A percentile compares a stretch with the other conserved stretches of the same genome.
These are phyloP conservation scores for Aurelia coerulea DNA, from an alignment of 30 jellyfish, hydroid and myxozoan genomes.

Conservation along the genomic window DNA sequence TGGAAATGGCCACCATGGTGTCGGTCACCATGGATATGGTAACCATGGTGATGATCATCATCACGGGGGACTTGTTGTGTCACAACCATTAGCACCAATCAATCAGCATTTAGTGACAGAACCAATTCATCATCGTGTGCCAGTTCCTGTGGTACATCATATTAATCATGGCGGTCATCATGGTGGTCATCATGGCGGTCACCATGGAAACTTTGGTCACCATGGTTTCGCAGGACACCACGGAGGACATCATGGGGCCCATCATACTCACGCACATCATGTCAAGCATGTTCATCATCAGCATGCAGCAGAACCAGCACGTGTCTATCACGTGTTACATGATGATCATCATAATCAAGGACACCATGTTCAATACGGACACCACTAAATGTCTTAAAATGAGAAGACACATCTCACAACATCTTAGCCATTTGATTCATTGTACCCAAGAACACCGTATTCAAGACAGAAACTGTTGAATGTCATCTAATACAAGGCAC, in stretches of 20 bases:
- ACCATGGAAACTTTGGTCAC: conserved; percentile 48
- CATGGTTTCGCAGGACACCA: conserved; percentile 34
- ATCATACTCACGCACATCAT: conserved; percentile 22
- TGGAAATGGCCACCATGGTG: conserved; percentile 5
- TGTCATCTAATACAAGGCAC: too few species aligned
- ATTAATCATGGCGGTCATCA: conserved; percentile 45
- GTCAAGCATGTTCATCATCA: conserved; percentile 50
- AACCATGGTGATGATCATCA: conserved; percentile 10
- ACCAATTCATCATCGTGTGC: conserved; percentile 43
- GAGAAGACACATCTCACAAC: too few species aligned
- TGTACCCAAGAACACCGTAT: too few species aligned
- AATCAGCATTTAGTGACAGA: conserved; percentile 51
- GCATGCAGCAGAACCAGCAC: conserved; percentile 57
- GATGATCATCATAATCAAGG: conserved; percentile 41
- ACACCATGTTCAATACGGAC: conserved; percentile 1
- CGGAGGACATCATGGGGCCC: conserved; percentile 23
- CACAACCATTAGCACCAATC: conserved; percentile 52
- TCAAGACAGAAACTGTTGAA: too few species aligned
- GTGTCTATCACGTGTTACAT: conserved; percentile 51
- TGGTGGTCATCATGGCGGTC: conserved; percentile 62
- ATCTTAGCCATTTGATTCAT: too few species aligned
- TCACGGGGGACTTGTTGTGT: conserved; percentile 22
- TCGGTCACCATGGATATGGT: conserved; percentile 23
- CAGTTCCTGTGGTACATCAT: conserved; percentile 37
- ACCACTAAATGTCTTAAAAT: background rate